Evolutionary conservation across 2,888 invertebrate genomes (phyloP).

Genomic region (Hylaea fasciaria): DNA sequence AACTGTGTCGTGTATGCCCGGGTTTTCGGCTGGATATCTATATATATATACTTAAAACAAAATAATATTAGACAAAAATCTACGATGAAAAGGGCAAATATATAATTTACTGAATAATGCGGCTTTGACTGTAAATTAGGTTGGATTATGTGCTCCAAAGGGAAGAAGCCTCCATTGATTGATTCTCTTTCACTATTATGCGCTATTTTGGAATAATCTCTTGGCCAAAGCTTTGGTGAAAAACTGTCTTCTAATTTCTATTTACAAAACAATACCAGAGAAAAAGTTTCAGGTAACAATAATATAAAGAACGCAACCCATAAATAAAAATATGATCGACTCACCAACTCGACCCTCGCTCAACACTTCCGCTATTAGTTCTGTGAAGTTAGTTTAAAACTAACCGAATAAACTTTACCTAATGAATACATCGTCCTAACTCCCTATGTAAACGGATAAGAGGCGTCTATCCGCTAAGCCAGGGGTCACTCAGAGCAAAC

Average conservation of each 20-base stretch:
- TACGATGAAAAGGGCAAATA: no score
- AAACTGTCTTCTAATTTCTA: not conserved
- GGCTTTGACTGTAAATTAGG: no score
- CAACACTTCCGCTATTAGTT: not conserved
- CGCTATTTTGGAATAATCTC: no score
- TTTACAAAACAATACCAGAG: not conserved
- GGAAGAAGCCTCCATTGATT: no score
- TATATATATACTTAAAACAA: no score
- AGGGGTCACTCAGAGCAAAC: conserved; percentile 30
- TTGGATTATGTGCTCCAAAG: no score
- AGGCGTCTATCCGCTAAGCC: conserved; percentile 26
- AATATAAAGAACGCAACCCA: no score
- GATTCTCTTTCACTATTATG: no score
- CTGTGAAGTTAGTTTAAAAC: not conserved
- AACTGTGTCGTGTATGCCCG: not conserved
- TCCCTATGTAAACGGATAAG: conserved; percentile 10
- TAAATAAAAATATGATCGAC: no score
- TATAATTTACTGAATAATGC: no score
- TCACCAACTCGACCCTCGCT: not conserved
- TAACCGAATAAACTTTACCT: not conserved
- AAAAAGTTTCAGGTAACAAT: no score
- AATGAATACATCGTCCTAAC: not conserved
- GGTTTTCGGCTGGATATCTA: not conserved
- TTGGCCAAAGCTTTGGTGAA: not conserved
- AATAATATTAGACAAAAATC: no score